Conservation (phyloP, 2,797 vertebrate species). For the Alectoris magna region DNA sequence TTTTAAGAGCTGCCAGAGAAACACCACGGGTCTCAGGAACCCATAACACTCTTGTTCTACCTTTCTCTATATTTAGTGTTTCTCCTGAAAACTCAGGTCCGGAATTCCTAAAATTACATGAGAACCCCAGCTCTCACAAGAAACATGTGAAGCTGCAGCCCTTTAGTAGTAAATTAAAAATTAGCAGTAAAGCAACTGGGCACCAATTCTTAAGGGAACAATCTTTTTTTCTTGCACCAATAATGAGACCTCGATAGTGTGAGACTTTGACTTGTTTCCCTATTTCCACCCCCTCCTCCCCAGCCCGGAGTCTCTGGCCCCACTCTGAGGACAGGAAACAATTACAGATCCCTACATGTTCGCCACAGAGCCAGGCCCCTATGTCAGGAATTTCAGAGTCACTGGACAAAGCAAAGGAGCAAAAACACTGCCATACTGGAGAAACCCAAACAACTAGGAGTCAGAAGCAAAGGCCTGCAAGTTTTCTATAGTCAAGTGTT, state of each 20-base stretch:
- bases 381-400: not conserved
- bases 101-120: conserved; percentile 3
- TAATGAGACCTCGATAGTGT: not conserved
- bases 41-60: not conserved
- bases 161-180: not conserved
- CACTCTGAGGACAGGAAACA: conserved; percentile 47
- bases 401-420: not conserved
- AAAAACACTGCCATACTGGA: not conserved
- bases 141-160: not conserved
- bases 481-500: not conserved
- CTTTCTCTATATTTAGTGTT: not conserved
- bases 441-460: conserved; percentile 4
- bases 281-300: not conserved
- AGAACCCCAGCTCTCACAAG: conserved; percentile 1
- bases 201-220: not conserved
- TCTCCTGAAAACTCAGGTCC: not conserved
- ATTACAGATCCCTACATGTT: conserved; percentile 35
- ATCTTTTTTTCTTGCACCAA: not conserved
- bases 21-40: not conserved
- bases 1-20: conserved; percentile 25
- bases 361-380: not conserved
- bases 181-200: not conserved
- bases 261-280: not conserved
- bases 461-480: not conserved
- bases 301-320: not conserved